A percentile compares a stretch with the other conserved stretches of the same genome.
Conservation (phyloP, 2,797 vertebrate genomes). For the Parauchenoglanis ngamensis region DNA sequence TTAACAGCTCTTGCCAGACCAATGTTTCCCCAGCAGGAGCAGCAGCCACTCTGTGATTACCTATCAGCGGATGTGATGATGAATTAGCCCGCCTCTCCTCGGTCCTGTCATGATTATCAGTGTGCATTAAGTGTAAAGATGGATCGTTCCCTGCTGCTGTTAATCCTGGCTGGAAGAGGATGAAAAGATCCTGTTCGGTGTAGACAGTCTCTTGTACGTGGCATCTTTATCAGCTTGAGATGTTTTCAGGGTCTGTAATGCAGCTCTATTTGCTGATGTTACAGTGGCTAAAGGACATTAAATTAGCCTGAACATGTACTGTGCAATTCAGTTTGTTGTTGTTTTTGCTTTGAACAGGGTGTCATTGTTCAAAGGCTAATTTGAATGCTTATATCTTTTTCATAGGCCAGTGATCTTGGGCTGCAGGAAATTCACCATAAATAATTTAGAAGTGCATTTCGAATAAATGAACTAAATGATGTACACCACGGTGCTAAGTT, state of each 20-base stretch:
- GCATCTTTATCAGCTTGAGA: background rate
- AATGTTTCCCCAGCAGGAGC: conserved; percentile 47
- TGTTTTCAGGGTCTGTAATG: background rate
- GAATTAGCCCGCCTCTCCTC: conserved; percentile 50
- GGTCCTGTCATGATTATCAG: conserved; percentile 59
- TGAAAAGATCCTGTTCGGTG: conserved; percentile 11
- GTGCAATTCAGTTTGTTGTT: background rate
- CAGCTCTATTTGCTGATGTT: conserved; percentile 10
- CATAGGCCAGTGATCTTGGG: background rate
- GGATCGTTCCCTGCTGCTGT: conserved; percentile 51
- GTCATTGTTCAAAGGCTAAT: background rate
- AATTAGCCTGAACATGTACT: background rate
- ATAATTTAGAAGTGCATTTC: background rate
- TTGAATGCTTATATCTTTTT: background rate
- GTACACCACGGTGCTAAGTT: conserved; percentile 21
- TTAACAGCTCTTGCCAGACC: conserved; percentile 5
- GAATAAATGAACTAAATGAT: background rate
- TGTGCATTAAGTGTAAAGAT: conserved; percentile 59
- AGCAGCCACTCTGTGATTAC: conserved; percentile 43
- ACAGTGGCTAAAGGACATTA: background rate
- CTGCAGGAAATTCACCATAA: background rate
- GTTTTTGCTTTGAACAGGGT: background rate
- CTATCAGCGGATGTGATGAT: conserved; percentile 52
- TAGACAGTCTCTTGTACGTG: background rate
- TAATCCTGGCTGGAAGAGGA: conserved; percentile 5